Base-by-base conservation (phyloP, 1,140 invertebrate species). In the Thaumetopoea pityocampa region DNA sequence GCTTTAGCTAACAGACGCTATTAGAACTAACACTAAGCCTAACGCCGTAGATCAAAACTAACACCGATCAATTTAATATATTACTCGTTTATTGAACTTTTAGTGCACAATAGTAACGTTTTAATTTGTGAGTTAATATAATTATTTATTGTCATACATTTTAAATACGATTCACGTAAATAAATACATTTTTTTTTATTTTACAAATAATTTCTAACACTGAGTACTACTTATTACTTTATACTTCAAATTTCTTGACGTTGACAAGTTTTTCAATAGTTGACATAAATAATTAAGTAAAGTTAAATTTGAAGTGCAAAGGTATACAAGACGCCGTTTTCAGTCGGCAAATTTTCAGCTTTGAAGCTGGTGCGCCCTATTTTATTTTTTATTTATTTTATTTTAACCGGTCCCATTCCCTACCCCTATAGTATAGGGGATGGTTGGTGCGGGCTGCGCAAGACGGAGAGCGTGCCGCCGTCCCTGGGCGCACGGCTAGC, bases 401-500 rank as follows among this genome's bases (percentile, higher is more conserved):
- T 51, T 67, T 76, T 72, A 67, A 67, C 53, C 51, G 32, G 38
- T 62, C 63, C 33, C 57, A 64, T 58, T 63, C 70, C 71, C 68
- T 65, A 37, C 69, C 63, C 65, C 45, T 15, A 38, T 74, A 76
- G 67, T 49, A 43, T 49, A 61, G 69, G 64, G 50, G 71, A 67
- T 42, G 67, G 66, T 30, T 69, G 67, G 68, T 71, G 62, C 60
- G 69, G 52, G 46, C 71, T 69, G 27, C 72, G 67, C 42, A 66
- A 78, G 57, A 78, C 72, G 41, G 67, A 85, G 77, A 77, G 72
- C 50, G 67, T 85, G 35, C 68, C 77, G 57, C 45, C 69, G 58
- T 60, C 83, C 51, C 19, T 85, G 71, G 55, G 80, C 63, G 51
- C 73, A 59, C 45, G 78, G 51, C 48, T 85, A 62, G 61, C 65